Evolutionary conservation across 2,797 vertebrate genomes (phyloP).

Genomic region (Lepilemur septentrionalis): DNA sequence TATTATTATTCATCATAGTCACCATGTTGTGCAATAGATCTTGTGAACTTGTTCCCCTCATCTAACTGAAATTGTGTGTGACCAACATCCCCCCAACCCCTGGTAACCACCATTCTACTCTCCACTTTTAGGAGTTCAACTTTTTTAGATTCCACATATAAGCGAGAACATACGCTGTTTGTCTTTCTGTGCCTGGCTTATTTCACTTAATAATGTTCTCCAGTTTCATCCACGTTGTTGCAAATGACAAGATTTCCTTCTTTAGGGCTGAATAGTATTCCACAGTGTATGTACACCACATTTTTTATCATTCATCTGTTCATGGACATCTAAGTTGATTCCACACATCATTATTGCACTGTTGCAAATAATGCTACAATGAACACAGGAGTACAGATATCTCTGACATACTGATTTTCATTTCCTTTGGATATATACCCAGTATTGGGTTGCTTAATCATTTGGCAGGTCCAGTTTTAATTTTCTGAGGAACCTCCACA

Average conservation of each 20-base stretch:
- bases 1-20: neutral
- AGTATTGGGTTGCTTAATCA: neutral
- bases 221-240: neutral
- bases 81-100: neutral
- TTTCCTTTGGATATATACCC: neutral
- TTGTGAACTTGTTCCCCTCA: neutral
- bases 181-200: neutral
- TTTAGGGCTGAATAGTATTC: neutral
- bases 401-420: neutral
- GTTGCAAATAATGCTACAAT: neutral
- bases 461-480: neutral
- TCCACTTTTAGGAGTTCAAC: neutral
- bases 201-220: neutral
- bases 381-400: neutral
- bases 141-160: neutral
- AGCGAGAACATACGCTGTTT: neutral
- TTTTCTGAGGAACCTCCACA: neutral
- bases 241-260: neutral
- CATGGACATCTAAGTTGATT: neutral
- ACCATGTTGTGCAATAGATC: neutral
- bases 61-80: neutral
- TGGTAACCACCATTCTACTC: neutral
- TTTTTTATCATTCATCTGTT: neutral
- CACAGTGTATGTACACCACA: neutral
- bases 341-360: no score